Evolutionary conservation across 2,113 vertebrate species (phyloP).

Genomic region (Scomber japonicus): DNA sequence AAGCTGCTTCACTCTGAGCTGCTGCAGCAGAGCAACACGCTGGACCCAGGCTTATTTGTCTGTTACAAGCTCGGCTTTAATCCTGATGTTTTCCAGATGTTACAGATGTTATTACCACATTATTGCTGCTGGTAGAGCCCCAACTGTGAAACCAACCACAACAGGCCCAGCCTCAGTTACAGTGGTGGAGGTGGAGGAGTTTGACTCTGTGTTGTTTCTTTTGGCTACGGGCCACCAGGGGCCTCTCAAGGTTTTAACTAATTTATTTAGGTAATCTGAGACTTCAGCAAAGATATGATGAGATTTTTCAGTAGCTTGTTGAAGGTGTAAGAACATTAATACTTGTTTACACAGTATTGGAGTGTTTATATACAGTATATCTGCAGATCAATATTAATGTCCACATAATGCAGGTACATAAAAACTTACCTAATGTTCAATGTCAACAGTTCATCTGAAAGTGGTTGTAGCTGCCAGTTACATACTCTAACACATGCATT

Average conservation of each 20-base stretch:
- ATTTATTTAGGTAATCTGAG: slow-evolving; percentile 72
- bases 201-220: slow-evolving; percentile 60
- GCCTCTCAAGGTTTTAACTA: slow-evolving; percentile 62
- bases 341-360: not conserved
- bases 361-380: not conserved
- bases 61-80: slow-evolving; percentile 31
- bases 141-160: slow-evolving; percentile 60
- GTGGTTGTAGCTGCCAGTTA: too few relatives aligned
- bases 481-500: too few relatives aligned
- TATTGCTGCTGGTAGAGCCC: slow-evolving; percentile 79
- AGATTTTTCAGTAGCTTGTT: slow-evolving; percentile 54
- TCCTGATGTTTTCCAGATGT: slow-evolving; percentile 82
- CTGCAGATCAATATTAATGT: not conserved
- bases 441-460: too few relatives aligned
- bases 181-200: slow-evolving; percentile 53
- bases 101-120: slow-evolving; percentile 89
- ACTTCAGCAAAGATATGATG: slow-evolving; percentile 37
- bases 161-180: slow-evolving; percentile 53
- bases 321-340: slow-evolving; percentile 1
- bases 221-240: slow-evolving; percentile 65
- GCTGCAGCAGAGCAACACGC: slow-evolving; percentile 10
- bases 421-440: too few relatives aligned
- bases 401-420: not conserved
- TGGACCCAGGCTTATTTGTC: slow-evolving; percentile 39
- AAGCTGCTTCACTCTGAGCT: not conserved